Percentiles rank a stretch among this genome's conserved stretches.
These are phyloP conservation scores for Petromus typicus DNA, from an alignment of 2,113 vertebrate species.

Conservation along the genomic window DNA sequence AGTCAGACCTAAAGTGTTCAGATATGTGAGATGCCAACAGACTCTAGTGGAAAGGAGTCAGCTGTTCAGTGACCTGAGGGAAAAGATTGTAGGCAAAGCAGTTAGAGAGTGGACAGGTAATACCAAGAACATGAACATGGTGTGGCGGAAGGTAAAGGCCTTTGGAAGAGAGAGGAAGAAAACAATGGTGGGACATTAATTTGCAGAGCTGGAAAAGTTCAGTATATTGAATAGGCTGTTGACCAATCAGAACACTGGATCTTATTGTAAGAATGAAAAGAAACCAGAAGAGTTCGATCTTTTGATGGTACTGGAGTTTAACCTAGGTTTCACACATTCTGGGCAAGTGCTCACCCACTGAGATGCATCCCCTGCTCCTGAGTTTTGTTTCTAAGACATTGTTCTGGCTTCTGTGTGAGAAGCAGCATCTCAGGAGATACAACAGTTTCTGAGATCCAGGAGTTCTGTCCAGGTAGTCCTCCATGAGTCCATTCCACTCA, in stretches of 20 bases:
- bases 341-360: neutral
- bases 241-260: neutral
- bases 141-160: neutral
- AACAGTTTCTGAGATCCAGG: too few species aligned
- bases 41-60: neutral
- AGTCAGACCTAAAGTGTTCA: neutral
- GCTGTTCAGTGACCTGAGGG: neutral
- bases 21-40: neutral
- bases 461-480: neutral
- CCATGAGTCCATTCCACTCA: neutral
- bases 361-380: neutral
- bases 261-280: neutral
- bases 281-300: neutral
- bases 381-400: neutral
- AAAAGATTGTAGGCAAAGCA: neutral
- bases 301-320: neutral
- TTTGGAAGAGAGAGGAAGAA: too few species aligned
- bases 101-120: neutral
- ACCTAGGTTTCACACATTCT: neutral
- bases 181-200: accelerated
- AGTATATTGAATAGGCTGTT: neutral
- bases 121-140: neutral
- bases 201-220: neutral
- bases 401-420: neutral
- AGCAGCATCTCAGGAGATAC: neutral